These are phyloP conservation scores for Sclerurus mexicanus DNA, from an alignment of 2,113 vertebrate species.

Conservation along the genomic window DNA sequence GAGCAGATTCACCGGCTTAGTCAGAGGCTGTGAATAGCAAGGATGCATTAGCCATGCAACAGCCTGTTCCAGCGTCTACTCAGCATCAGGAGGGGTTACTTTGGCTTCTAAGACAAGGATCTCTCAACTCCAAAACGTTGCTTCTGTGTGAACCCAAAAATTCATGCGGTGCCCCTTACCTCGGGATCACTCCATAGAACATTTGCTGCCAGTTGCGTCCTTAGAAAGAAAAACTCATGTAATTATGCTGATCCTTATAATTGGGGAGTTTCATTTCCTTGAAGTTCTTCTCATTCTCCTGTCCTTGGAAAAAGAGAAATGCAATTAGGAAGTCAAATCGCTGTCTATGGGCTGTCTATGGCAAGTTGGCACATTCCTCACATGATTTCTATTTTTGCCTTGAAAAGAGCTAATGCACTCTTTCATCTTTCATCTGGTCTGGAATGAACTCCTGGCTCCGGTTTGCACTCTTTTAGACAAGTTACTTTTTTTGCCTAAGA, in stretches of 20 bases:
- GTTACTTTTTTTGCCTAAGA: background rate
- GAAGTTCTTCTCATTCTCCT: slow-evolving; percentile 16
- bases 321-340: slow-evolving; percentile 5
- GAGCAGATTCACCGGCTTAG: background rate
- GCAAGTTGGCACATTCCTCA: slow-evolving; percentile 29
- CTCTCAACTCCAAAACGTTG: background rate
- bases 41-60: background rate
- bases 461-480: background rate
- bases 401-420: background rate
- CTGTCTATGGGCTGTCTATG: background rate
- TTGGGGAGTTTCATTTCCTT: slow-evolving; percentile 53
- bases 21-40: background rate
- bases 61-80: background rate
- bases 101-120: background rate
- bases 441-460: background rate
- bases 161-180: background rate
- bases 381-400: slow-evolving; percentile 34
- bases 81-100: background rate
- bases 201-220: background rate
- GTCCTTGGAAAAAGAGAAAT: slow-evolving; percentile 49
- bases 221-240: background rate
- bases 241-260: slow-evolving; percentile 21
- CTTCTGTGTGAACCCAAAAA: background rate
- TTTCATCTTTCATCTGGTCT: background rate
- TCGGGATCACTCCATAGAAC: background rate